These are phyloP conservation scores for Heliothis subflexa DNA, from an alignment of 1,140 invertebrate species.

Conservation along the genomic window DNA sequence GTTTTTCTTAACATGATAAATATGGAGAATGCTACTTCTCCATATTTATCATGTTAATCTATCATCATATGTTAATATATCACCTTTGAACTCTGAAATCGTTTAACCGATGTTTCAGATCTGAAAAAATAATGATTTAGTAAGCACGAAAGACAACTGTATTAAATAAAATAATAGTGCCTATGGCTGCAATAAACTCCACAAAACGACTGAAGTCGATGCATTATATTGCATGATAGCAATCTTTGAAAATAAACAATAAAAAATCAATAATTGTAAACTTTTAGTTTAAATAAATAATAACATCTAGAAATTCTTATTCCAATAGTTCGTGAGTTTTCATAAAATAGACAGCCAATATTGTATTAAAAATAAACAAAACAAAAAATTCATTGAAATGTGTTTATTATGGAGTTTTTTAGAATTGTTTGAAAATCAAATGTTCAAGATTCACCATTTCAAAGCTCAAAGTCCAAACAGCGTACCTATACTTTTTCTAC, in stretches of 20 bases:
- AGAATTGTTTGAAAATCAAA: constrained; percentile 10
- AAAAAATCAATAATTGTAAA: constrained; percentile 18
- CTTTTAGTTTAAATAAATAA: constrained; percentile 7
- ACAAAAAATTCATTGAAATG: background rate
- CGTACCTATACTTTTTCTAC: background rate
- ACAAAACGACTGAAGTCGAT: constrained; percentile 5
- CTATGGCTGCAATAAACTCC: constrained; percentile 10
- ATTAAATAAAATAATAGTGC: background rate
- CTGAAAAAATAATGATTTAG: too few species aligned
- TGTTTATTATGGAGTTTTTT: background rate
- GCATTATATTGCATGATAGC: constrained; percentile 18
- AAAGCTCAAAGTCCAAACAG: background rate
- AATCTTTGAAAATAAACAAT: constrained; percentile 22
- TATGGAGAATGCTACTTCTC: too few species aligned
- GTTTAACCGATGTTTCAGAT: too few species aligned
- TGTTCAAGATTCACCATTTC: background rate
- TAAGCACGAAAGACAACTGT: background rate
- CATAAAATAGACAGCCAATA: background rate
- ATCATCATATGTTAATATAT: too few species aligned
- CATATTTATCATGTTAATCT: too few species aligned
- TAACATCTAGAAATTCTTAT: background rate
- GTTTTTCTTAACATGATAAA: too few species aligned
- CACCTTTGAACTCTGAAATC: too few species aligned
- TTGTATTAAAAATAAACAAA: background rate
- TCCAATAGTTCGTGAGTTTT: too few species aligned